Conservation (phyloP, 1,140 invertebrate genomes). For the Temnothorax curvispinosus region DNA sequence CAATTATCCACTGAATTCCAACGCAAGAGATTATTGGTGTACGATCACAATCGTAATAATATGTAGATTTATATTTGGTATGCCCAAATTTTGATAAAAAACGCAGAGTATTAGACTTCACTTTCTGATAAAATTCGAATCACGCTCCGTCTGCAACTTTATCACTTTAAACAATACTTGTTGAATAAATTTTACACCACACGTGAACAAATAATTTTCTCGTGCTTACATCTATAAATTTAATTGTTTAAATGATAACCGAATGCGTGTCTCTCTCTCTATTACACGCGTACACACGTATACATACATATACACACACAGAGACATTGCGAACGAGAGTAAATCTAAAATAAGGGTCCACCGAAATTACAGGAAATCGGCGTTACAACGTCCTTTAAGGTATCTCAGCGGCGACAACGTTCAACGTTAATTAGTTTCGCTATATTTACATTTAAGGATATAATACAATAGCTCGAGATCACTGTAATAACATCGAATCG, state of each 20-base stretch:
- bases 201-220: not conserved
- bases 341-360: constrained; percentile 2
- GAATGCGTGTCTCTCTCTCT: not conserved
- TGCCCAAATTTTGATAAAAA: not conserved
- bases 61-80: not conserved
- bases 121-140: not conserved
- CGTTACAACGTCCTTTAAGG: constrained; percentile 49
- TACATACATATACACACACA: not conserved
- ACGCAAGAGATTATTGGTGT: constrained; percentile 34
- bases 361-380: constrained; percentile 26
- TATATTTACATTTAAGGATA: constrained; percentile 58
- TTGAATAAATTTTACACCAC: not conserved
- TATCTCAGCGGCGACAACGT: constrained; percentile 67
- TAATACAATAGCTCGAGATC: constrained; percentile 26
- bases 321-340: constrained; percentile 10
- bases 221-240: not conserved
- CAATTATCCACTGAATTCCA: constrained; percentile 20
- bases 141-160: not conserved
- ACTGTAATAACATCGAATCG: constrained; percentile 1
- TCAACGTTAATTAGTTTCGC: constrained; percentile 45
- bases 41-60: not conserved
- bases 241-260: constrained; percentile 23
- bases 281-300: not conserved
- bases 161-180: not conserved
- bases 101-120: not conserved